A percentile compares a stretch with the other conserved stretches of the same genome.
Evolutionary conservation across 2,113 vertebrate genomes (phyloP).

Genomic region (Amphiprion percula): DNA sequence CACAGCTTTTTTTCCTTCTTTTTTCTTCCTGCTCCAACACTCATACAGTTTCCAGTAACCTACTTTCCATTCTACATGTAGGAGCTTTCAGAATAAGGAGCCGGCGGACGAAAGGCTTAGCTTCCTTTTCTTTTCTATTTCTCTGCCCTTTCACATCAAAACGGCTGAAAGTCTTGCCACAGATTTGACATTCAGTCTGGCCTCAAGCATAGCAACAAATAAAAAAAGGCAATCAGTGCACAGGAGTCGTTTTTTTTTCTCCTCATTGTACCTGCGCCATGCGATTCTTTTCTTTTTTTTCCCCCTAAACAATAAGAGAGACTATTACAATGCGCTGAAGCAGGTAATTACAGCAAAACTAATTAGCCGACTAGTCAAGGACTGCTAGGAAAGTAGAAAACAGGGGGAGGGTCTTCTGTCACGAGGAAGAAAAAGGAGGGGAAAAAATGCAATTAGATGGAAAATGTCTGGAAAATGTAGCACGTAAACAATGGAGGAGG

Average conservation of each 20-base stretch:
- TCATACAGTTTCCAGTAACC: background rate
- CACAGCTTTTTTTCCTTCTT: background rate
- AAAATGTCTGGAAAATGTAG: slow-evolving; percentile 63
- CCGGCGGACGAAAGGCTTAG: slow-evolving; percentile 4
- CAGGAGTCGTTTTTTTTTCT: background rate
- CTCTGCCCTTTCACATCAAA: slow-evolving; percentile 10
- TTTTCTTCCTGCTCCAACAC: background rate
- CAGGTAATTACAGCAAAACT: slow-evolving; percentile 82
- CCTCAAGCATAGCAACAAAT: background rate
- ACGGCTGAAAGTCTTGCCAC: background rate
- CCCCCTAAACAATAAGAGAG: slow-evolving; percentile 49
- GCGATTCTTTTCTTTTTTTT: background rate
- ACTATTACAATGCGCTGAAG: slow-evolving; percentile 73
- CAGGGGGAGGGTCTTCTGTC: background rate
- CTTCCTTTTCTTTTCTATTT: background rate
- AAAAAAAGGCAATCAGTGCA: slow-evolving; percentile 20
- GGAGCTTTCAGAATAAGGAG: background rate
- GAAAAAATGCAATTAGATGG: slow-evolving; percentile 64
- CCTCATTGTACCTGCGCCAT: slow-evolving; percentile 34
- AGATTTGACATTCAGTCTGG: background rate
- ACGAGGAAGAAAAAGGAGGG: slow-evolving; percentile 6
- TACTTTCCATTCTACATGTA: background rate
- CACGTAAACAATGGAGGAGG: slow-evolving; percentile 65
- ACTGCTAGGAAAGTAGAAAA: slow-evolving; percentile 67
- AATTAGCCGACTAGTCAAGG: slow-evolving; percentile 83